Evolutionary conservation across 2,113 vertebrate species (phyloP), one percentile per base, ranked within the genome.

Genomic region (Suncus etruscus): DNA sequence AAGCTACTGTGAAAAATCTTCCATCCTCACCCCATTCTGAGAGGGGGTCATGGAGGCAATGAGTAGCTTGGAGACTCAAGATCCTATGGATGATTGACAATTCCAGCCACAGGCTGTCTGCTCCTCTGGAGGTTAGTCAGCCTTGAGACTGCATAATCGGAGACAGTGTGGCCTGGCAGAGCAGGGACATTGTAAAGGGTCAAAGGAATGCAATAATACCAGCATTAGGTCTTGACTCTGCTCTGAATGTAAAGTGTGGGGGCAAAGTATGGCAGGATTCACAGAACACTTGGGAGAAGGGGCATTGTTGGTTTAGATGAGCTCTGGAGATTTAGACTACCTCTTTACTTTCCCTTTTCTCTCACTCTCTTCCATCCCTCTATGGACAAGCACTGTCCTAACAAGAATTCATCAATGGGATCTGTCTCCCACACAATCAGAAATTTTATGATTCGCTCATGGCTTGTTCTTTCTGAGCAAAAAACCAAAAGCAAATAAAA

Each of bases 11-110:
- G 50, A 7, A 32, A 50, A 70, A 54, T 22, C 31, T 51, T 51
- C 65, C 65, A 7, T 25, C 27, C 2, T 22, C 27, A 39, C 27
- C 27, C 11, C 7, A 2, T 66, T 66, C 11, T 68, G 2, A 3
- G 48, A 50, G 58, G 58, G 58, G 58, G 58, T 61, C 58, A 61
- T 61, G 58, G 18, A 61, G 22, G 68, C 65, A 77, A 32, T 66
- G 65, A 87, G 63, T 48, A 51, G 72, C 39, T 90, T 22, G 25
- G 50, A 83, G 18, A 58, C 72, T 73, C 6, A 1, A 47, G 66
- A 76, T 91, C 63, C 92, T 69, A 31, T 16, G n/a, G 54, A 77
- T 95, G 94, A 95, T 15, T 92, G 89, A 86, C 92, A 82, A 24
- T 45, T 85, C 69, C 1, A n/a, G 63, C 50, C 78, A 68, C 0